Evolutionary conservation across 2,888 invertebrate species (phyloP).

Genomic region (Yponomeuta sedellus): DNA sequence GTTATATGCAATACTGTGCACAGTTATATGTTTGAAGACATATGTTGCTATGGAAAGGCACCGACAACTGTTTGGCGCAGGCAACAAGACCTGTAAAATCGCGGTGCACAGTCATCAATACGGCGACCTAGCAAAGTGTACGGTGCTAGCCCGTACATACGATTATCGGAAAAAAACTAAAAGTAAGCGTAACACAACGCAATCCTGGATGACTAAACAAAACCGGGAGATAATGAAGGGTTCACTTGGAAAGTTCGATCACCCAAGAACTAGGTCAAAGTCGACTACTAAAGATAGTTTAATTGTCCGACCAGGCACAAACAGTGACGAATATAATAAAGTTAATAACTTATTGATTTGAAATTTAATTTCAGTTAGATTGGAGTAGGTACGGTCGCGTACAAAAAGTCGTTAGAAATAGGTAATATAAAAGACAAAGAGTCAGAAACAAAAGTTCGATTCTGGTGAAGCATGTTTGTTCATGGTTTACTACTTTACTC

Average conservation of each 20-base stretch:
- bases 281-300: slow-evolving; percentile 3
- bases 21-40: too few species aligned
- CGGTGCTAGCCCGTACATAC: too few species aligned
- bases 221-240: not conserved
- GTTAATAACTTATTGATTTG: slow-evolving; percentile 2
- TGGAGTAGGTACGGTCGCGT: not conserved
- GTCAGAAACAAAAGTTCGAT: too few species aligned
- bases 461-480: too few species aligned
- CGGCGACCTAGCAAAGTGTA: too few species aligned
- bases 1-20: too few species aligned
- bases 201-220: not conserved
- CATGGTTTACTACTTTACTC: not conserved
- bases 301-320: not conserved
- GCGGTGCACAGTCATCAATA: too few species aligned
- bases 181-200: not conserved
- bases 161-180: too few species aligned
- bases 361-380: not conserved
- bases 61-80: too few species aligned
- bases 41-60: too few species aligned
- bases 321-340: not conserved
- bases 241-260: slow-evolving; percentile 2
- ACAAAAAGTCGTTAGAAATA: not conserved
- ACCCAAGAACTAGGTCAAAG: slow-evolving; percentile 5
- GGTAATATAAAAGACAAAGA: too few species aligned
- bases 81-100: too few species aligned